Conservation (phyloP, 2,797 vertebrate species). For the Setipinna tenuifilis region DNA sequence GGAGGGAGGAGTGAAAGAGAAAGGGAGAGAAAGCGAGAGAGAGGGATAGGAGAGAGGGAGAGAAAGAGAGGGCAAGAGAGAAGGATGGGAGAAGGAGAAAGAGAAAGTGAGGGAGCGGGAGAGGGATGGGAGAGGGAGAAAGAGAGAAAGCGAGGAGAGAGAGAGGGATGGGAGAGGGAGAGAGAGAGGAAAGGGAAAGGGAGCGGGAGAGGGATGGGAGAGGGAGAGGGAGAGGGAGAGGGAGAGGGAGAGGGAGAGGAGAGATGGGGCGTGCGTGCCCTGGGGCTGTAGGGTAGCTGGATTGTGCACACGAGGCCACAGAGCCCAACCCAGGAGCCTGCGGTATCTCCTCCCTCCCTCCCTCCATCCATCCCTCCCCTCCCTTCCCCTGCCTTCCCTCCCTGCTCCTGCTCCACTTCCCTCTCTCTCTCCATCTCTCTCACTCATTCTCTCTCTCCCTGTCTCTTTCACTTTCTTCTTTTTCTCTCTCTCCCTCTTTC, state of each 20-base stretch:
- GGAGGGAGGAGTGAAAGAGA: slow-evolving; percentile 41
- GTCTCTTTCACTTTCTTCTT: background rate
- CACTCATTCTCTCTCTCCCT: background rate
- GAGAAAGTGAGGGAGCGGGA: background rate
- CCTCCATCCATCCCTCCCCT: background rate
- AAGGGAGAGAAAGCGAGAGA: slow-evolving; percentile 43
- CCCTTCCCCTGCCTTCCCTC: background rate
- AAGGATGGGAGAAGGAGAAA: background rate
- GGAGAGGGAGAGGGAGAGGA: too few species aligned
- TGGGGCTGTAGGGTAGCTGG: background rate
- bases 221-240: too few species aligned
- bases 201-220: background rate
- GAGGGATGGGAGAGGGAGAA: slow-evolving; percentile 3
- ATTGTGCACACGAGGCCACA: background rate
- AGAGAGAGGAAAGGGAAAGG: slow-evolving; percentile 47
- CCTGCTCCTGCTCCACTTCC: background rate
- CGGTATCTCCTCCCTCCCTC: background rate
- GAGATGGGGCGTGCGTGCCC: background rate
- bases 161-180: background rate
- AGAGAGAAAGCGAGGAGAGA: background rate
- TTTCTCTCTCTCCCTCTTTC: background rate
- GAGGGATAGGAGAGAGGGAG: background rate
- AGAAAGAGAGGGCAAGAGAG: background rate
- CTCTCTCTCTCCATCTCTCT: slow-evolving; percentile 3
- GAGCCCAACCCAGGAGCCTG: background rate